phyloP scores from a whole-genome alignment of 2,113 vertebrate species.

The Hippocampus barbouri region DNA sequence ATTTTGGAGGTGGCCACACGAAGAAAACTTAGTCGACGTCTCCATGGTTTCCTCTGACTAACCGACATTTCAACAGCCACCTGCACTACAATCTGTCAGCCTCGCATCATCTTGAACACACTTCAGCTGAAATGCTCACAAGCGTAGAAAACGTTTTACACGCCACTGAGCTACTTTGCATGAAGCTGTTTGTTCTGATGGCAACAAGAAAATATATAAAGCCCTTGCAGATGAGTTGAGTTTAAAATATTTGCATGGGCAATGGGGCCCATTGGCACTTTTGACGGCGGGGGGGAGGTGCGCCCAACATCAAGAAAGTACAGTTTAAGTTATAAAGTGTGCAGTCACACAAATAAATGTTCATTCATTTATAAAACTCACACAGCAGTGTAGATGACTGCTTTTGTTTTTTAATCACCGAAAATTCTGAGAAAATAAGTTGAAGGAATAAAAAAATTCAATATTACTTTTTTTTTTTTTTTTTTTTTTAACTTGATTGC shows the following conservation, averaged over 20 bases:
- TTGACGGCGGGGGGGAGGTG: neutral
- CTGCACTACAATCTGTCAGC: slow-evolving; percentile 6
- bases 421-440: neutral
- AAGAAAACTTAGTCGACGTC: slow-evolving; percentile 32
- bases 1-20: slow-evolving; percentile 22
- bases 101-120: too few relatives aligned
- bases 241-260: neutral
- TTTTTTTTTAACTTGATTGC: neutral
- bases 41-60: slow-evolving; percentile 46
- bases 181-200: neutral
- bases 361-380: neutral
- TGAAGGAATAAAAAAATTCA: neutral
- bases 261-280: neutral
- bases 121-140: too few relatives aligned
- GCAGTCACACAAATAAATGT: neutral
- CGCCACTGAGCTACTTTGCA: neutral
- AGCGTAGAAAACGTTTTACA: neutral
- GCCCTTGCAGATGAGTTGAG: neutral
- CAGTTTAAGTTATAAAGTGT: neutral
- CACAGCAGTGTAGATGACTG: neutral
- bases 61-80: slow-evolving; percentile 29
- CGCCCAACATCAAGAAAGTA: too few relatives aligned
- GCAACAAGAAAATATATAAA: neutral
- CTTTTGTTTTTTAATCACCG: too few relatives aligned
- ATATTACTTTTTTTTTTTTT: neutral